These are phyloP conservation scores for Cyanistes caeruleus DNA, from an alignment of 2,113 vertebrate genomes.

Conservation along the genomic window DNA sequence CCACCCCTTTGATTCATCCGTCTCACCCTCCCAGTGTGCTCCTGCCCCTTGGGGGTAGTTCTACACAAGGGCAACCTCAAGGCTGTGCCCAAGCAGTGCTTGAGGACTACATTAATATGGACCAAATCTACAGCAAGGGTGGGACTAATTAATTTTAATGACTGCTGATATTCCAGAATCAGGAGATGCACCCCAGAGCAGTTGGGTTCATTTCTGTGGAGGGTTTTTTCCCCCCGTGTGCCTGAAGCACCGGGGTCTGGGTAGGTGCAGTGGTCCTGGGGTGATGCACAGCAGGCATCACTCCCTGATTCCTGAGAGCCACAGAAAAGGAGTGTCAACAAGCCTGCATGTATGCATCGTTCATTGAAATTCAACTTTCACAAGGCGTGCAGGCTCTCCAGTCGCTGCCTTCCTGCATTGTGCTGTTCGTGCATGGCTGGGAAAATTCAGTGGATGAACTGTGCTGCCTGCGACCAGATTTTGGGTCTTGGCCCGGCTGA, in stretches of 20 bases:
- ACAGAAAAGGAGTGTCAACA: not conserved
- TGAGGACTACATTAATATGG: not conserved
- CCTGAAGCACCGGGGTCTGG: rapidly evolving
- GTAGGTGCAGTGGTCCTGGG: not conserved
- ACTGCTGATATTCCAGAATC: not conserved
- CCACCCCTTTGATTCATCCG: rapidly evolving
- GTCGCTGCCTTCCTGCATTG: rapidly evolving
- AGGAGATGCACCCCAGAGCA: not conserved
- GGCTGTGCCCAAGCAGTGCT: not conserved
- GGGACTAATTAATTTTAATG: not conserved
- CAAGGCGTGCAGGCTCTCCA: not conserved
- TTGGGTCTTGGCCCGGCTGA: rapidly evolving
- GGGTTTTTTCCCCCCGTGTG: rapidly evolving
- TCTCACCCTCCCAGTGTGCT: not conserved
- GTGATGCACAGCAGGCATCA: not conserved
- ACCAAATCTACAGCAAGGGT: not conserved
- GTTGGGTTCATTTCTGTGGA: not conserved
- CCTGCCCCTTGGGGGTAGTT: not conserved
- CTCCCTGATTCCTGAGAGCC: rapidly evolving
- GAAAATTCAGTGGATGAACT: not conserved
- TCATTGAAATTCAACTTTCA: not conserved
- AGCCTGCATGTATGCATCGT: rapidly evolving
- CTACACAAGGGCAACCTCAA: not conserved
- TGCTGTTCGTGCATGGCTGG: not conserved
- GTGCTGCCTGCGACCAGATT: not conserved